phyloP scores from a whole-genome alignment of 1,140 invertebrate genomes.

The Thaumatotibia leucotreta region DNA sequence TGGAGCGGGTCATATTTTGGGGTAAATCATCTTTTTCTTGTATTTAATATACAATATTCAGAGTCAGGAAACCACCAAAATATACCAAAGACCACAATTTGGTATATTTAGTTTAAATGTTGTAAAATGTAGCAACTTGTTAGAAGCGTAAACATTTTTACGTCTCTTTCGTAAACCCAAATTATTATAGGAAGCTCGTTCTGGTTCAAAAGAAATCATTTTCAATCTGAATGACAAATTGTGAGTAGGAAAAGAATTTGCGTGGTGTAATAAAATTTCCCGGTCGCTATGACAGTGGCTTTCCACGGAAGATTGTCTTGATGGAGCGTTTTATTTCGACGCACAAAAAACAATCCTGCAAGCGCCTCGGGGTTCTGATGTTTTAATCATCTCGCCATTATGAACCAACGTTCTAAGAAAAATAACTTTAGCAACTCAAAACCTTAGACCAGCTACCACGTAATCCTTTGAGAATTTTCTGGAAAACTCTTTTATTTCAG shows the following conservation, averaged over 20 bases:
- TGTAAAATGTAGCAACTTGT: too few relatives aligned
- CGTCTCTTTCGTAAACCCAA: too few relatives aligned
- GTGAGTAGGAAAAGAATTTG: background rate
- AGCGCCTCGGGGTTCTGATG: slow-evolving; percentile 21
- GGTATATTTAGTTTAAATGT: too few relatives aligned
- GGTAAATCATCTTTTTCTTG: background rate
- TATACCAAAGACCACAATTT: too few relatives aligned
- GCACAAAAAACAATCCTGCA: slow-evolving; percentile 11
- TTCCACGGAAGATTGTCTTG: slow-evolving; percentile 11
- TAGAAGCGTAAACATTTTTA: too few relatives aligned
- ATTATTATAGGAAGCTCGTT: slow-evolving; percentile 6
- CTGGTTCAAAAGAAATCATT: slow-evolving; percentile 23
- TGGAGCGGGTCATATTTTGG: background rate
- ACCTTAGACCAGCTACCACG: background rate
- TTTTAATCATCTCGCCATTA: slow-evolving; percentile 35
- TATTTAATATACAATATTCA: background rate
- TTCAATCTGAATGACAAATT: slow-evolving; percentile 4
- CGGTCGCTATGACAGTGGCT: background rate
- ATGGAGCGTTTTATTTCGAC: slow-evolving; percentile 11
- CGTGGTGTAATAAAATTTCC: background rate
- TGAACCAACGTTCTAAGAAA: slow-evolving; percentile 15
- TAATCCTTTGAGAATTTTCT: background rate
- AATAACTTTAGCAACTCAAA: slow-evolving; percentile 23
- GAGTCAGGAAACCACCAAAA: too few relatives aligned
- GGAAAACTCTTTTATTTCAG: background rate